Evolutionary conservation across 2,888 invertebrate genomes (phyloP).

Genomic region (Nasonovia ribisnigri): DNA sequence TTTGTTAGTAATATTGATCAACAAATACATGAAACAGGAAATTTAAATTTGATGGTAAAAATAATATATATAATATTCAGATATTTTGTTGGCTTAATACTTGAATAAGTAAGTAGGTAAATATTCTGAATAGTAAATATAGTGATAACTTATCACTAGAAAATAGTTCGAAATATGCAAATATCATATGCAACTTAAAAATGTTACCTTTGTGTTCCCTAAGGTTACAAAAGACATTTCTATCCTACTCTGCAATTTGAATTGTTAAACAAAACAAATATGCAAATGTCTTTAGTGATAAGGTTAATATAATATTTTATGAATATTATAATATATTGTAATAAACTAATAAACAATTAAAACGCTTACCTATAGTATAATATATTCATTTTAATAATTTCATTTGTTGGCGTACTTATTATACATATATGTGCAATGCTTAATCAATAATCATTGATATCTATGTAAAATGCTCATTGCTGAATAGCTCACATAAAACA

Average conservation of each 20-base stretch:
- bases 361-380: background rate
- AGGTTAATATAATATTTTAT: background rate
- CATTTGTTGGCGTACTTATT: background rate
- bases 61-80: background rate
- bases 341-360: background rate
- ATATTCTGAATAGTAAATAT: background rate
- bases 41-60: background rate
- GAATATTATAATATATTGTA: background rate
- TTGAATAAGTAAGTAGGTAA: background rate
- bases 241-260: too few relatives aligned
- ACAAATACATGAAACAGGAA: background rate
- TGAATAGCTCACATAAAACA: background rate
- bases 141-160: too few relatives aligned
- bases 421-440: too few relatives aligned
- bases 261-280: too few relatives aligned
- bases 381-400: background rate
- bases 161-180: too few relatives aligned
- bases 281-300: too few relatives aligned
- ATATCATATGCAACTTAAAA: too few relatives aligned
- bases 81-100: background rate
- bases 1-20: background rate
- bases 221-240: too few relatives aligned
- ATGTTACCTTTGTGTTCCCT: too few relatives aligned
- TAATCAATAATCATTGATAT: background rate
- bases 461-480: background rate